Base-by-base conservation (phyloP, 2,797 vertebrate species). In the Brachyalestes nurse region DNA sequence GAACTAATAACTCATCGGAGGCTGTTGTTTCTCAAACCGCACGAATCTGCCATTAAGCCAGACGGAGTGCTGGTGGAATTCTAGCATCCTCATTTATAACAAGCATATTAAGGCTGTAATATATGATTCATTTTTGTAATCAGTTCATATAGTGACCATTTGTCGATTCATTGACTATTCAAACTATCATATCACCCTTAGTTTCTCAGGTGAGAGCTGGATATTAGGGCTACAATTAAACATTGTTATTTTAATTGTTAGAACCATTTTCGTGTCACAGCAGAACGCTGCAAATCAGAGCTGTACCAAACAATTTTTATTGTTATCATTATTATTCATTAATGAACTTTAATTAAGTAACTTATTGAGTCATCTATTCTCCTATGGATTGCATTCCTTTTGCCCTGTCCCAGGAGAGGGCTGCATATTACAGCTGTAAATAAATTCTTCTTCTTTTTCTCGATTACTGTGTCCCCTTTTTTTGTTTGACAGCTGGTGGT, bases 1-100 rank as follows among this genome's bases (percentile, higher is more conserved):
- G 65, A 55, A 55, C n/a, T 38, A 62, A 60, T 62, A 72, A 62
- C 25, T 14, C 21, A 49, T 66, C 10, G 10, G 58, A 60, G 58
- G 10, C 58, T 14, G 12, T 67, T 71, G 16, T 49, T 70, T 61
- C 71, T 53, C 53, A 49, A n/a, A 61, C 40, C 60, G 5, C 65
- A n/a, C 40, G 5, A 21, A 72, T 51, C 19, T 38, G 14, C 42
- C 1, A 42, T n/a, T 67, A 10, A 42, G 38, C 19, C 45, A 17
- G 28, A 65, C 10, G 8, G 28, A 62, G 25, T 14, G 12, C 23
- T 62, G 58, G 12, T 70, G 49, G 21, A 45, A 25, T 1, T 45
- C n/a, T 2, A 49, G 45, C 13, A 21, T 69, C 21, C n/a, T 14
- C 5, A 25, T 21, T 21, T 6, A n/a, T 1, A 49, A 70, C 13